phyloP scores from a whole-genome alignment of 2,113 vertebrate species.

The Percopsis transmontana region DNA sequence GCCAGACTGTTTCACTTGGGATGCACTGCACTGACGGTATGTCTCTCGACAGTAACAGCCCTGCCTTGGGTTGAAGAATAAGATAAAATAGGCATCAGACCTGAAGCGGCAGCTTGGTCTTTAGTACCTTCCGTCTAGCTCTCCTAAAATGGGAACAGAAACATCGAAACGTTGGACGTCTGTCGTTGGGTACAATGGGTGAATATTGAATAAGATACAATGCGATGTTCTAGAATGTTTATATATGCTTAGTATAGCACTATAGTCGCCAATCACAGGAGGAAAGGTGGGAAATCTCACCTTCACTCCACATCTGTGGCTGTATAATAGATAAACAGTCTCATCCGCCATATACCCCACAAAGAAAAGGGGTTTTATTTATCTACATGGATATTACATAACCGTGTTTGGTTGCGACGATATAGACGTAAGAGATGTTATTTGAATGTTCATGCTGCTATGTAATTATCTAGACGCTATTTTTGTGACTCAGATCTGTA shows the following conservation, averaged over 20 bases:
- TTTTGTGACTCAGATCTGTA: conserved; percentile 66
- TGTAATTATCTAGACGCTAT: conserved; percentile 70
- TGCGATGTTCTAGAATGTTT: conserved; percentile 32
- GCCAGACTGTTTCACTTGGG: conserved; percentile 26
- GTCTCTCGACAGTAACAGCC: neutral
- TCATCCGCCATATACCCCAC: conserved; percentile 38
- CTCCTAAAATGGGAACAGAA: conserved; percentile 12
- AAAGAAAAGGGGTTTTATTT: conserved; percentile 60
- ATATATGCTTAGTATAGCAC: conserved; percentile 39
- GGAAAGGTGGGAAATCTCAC: conserved; percentile 35
- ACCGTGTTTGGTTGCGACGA: conserved; percentile 55
- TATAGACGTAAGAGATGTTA: conserved; percentile 58
- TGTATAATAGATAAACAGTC: conserved; percentile 32
- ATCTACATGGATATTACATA: conserved; percentile 65
- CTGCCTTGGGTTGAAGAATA: neutral
- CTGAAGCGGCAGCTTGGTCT: conserved; percentile 17
- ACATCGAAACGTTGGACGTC: conserved; percentile 13
- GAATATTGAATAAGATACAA: conserved; percentile 28
- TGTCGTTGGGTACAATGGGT: conserved; percentile 14
- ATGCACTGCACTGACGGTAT: conserved; percentile 14
- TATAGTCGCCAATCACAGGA: conserved; percentile 28
- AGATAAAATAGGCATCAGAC: neutral
- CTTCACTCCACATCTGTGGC: neutral
- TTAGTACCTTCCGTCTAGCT: conserved; percentile 30
- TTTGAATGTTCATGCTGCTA: conserved; percentile 76